These are phyloP conservation scores for Hydrotaea diabolus DNA, from an alignment of 2,888 invertebrate species.

Conservation along the genomic window DNA sequence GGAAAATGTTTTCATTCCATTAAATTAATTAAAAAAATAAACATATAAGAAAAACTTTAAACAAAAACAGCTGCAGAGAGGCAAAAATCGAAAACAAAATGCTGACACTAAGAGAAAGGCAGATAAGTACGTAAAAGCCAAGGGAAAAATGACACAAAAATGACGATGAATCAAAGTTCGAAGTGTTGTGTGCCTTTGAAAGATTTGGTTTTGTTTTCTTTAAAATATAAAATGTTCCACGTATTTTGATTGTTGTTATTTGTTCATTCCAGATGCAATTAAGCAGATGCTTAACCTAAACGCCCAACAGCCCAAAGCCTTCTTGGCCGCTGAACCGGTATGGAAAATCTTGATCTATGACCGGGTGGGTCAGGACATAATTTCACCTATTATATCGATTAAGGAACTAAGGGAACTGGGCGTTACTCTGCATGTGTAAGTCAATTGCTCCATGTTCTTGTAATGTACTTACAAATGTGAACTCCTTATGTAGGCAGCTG, in stretches of 20 bases:
- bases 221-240: background rate
- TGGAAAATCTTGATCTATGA: slow-evolving; percentile 99
- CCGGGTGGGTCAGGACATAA: slow-evolving; percentile 97
- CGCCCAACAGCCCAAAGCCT: slow-evolving; percentile 87
- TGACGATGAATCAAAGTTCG: background rate
- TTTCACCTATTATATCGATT: slow-evolving; percentile 97
- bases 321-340: slow-evolving; percentile 91
- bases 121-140: slow-evolving; percentile 83
- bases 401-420: slow-evolving; percentile 97
- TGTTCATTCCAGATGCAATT: slow-evolving; percentile 91
- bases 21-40: slow-evolving; percentile 50
- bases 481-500: slow-evolving; percentile 84
- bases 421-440: slow-evolving; percentile 98
- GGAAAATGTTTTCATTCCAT: slow-evolving; percentile 64
- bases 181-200: background rate
- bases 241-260: no score
- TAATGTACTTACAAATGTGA: background rate
- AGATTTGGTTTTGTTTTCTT: background rate
- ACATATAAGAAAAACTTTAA: background rate
- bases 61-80: no score
- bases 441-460: slow-evolving; percentile 67
- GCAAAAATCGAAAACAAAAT: slow-evolving; percentile 78
- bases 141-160: background rate
- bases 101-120: slow-evolving; percentile 87
- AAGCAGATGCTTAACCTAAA: slow-evolving; percentile 98